phyloP scores from a whole-genome alignment of 2,113 vertebrate species.

The Abramis brama region DNA sequence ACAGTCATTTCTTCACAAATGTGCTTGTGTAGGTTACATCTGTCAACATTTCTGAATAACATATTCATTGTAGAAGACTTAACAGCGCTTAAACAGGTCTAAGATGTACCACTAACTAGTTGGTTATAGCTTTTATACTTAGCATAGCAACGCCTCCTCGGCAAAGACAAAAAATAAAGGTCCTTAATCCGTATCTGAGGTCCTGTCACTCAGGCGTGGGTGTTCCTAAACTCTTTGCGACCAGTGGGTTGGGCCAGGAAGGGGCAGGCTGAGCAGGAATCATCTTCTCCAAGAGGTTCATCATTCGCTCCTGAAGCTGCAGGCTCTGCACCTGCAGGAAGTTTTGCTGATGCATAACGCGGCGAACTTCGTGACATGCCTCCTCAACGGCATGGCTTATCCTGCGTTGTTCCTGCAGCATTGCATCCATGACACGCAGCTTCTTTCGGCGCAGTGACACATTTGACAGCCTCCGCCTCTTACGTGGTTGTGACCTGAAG shows the following conservation, averaged over 20 bases:
- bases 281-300: constrained; percentile 96
- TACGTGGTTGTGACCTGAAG: constrained; percentile 83
- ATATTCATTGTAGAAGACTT: constrained; percentile 8
- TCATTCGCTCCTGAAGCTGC: constrained; percentile 96
- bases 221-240: constrained; percentile 52
- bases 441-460: constrained; percentile 85
- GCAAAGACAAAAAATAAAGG: background rate
- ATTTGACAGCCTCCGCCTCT: constrained; percentile 72
- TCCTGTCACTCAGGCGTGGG: constrained; percentile 27
- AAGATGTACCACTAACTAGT: background rate
- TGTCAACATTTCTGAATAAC: background rate
- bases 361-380: constrained; percentile 89
- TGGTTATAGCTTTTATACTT: background rate
- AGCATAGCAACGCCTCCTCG: background rate
- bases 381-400: constrained; percentile 91
- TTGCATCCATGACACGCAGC: constrained; percentile 89
- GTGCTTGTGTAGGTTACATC: background rate
- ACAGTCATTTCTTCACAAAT: background rate
- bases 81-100: background rate
- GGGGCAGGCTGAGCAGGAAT: constrained; percentile 70
- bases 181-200: background rate
- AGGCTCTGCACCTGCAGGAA: constrained; percentile 94
- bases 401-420: constrained; percentile 90
- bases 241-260: constrained; percentile 52
- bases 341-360: constrained; percentile 93